Percentiles rank a stretch among this genome's conserved stretches.
phyloP scores from a whole-genome alignment of 2,797 vertebrate genomes.

The Cirrhinus molitorella region DNA sequence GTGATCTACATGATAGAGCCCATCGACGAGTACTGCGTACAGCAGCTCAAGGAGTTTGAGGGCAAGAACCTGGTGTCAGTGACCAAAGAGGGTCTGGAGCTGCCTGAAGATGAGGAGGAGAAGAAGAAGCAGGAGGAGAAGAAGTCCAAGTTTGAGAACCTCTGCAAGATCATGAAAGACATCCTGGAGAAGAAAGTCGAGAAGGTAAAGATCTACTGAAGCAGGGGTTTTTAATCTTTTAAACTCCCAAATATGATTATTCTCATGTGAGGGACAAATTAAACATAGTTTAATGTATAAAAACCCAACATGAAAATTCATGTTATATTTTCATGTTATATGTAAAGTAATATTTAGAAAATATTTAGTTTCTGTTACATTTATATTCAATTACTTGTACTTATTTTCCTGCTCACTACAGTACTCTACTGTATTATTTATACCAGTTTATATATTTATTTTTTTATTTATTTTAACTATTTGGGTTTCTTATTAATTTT shows the following conservation, averaged over 20 bases:
- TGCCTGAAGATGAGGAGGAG: slow-evolving; percentile 95
- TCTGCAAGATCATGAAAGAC: slow-evolving; percentile 97
- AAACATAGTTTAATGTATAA: accelerated
- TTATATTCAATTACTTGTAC: too few species aligned
- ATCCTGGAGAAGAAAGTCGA: slow-evolving; percentile 97
- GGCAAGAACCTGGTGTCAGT: slow-evolving; percentile 94
- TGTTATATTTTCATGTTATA: too few species aligned
- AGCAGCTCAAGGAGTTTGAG: slow-evolving; percentile 95
- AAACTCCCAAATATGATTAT: too few species aligned
- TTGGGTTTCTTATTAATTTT: too few species aligned
- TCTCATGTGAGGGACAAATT: too few species aligned
- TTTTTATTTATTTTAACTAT: not conserved
- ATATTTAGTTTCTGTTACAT: too few species aligned
- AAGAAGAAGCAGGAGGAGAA: slow-evolving; percentile 94
- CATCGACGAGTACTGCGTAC: slow-evolving; percentile 97
- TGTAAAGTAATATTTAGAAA: not conserved
- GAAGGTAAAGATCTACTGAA: slow-evolving; percentile 80
- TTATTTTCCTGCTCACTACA: not conserved
- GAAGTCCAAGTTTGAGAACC: slow-evolving; percentile 89
- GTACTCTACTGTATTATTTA: not conserved
- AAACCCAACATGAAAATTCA: not conserved
- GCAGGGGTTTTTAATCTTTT: not conserved
- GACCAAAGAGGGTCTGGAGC: slow-evolving; percentile 94
- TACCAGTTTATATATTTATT: too few species aligned
- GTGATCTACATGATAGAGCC: slow-evolving; percentile 99